Base-by-base conservation (phyloP, 2,113 vertebrate genomes). In the Aviceda subcristata region DNA sequence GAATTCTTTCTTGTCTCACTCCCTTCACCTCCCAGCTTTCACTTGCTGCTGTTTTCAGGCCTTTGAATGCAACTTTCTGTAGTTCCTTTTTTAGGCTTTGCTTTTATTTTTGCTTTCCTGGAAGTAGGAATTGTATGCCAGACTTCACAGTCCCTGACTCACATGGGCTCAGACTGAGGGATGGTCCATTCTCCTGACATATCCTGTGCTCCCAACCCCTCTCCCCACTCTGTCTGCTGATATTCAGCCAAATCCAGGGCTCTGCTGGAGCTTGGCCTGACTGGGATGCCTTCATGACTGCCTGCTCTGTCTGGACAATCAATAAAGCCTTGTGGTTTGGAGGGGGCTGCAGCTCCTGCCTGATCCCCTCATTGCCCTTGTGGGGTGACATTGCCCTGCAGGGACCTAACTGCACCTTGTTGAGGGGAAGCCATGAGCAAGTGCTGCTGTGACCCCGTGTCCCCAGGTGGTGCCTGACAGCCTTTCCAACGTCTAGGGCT, bases 281-380 rank as follows among this genome's bases (percentile, higher is more conserved):
- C 50, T 23, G 23, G 32, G 13, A 27, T 62, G 34, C n/a, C 43
- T 51, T 73, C 2, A 3, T 73, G 67, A 39, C n/a, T 90, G 26
- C 19, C 27, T 59, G 34, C 29, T 71, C 30, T 88, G 38, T n/a
- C 41, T 57, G 34, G 20, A 86, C 30, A 94, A 66, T 8, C 32
- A 95, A 92, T 95, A 97, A 96, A 96, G 15, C 9, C 14, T 75
- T 56, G 9, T 32, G 36, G 10, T 56, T 93, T 80, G 62, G 13
- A 90, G 23, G 18, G 20, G 36, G 5, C 59, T 86, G 30, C 53
- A 79, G 11, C 15, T 93, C 41, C 63, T 83, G 51, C 14, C 30
- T 64, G 10, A 36, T 69, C 24, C 18, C 19, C 12, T 88, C 14
- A 53, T 30, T 91, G 64, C 4, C 39, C n/a, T 30, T 60, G 9